Percentiles rank a stretch among this genome's conserved stretches.
Conservation (phyloP, 1,140 invertebrate genomes). For the Aethina tumida region DNA sequence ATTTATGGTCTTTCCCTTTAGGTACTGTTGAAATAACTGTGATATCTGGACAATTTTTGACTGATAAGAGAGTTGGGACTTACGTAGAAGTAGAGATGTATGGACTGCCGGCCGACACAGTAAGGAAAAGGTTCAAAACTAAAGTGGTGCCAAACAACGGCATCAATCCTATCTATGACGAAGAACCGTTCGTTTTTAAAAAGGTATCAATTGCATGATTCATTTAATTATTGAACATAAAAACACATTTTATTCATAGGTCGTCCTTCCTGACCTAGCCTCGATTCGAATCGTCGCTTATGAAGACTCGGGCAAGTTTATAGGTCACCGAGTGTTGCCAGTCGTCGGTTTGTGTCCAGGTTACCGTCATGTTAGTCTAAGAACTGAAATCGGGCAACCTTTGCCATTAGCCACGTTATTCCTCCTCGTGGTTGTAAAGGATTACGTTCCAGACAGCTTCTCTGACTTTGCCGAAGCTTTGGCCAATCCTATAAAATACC, state of each 20-base stretch:
- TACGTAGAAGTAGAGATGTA: constrained; percentile 99
- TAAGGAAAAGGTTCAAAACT: constrained; percentile 92
- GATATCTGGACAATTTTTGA: constrained; percentile 86
- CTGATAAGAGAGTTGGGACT: constrained; percentile 90
- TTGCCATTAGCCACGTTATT: constrained; percentile 82
- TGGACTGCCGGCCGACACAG: constrained; percentile 95
- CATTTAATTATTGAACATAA: background rate
- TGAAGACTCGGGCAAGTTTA: constrained; percentile 88
- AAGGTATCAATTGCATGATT: constrained; percentile 61
- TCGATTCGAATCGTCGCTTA: constrained; percentile 92
- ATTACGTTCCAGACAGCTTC: constrained; percentile 92
- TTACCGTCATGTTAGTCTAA: constrained; percentile 76
- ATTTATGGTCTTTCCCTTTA: too few relatives aligned
- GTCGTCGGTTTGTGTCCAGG: constrained; percentile 93
- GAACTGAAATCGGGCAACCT: constrained; percentile 92
- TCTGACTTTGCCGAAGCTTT: constrained; percentile 93
- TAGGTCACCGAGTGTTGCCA: constrained; percentile 93
- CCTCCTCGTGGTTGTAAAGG: constrained; percentile 86
- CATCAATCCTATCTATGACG: constrained; percentile 93
- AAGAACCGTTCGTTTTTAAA: constrained; percentile 96
- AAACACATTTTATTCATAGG: constrained; percentile 43
- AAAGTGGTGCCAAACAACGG: constrained; percentile 89
- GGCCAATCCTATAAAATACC: constrained; percentile 95
- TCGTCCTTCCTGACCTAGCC: constrained; percentile 94
- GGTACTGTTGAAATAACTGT: constrained; percentile 82